Base-by-base conservation (phyloP, 2,888 invertebrate genomes). In the Melinopterus prodromus region DNA sequence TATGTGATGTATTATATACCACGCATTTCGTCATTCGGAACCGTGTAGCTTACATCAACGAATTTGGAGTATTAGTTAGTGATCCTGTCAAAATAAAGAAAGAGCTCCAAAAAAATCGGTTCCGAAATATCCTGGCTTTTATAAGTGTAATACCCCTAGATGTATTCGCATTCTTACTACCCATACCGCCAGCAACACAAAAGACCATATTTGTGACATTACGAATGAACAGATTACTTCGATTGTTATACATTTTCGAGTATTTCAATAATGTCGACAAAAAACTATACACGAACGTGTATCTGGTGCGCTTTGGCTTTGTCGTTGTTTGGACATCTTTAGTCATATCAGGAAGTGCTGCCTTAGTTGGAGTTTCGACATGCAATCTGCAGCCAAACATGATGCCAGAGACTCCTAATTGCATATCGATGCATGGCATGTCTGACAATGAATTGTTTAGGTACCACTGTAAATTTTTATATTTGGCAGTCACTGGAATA, bases 71-170 rank as follows among this genome's bases (percentile, higher is more conserved):
- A 16, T 74, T 80, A 16, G 78, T 83, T 7, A 76, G 15, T 35
- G 79, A 83, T 70, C 26, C 70, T 16, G 70, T 74, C 37, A 36
- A 80, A 37, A 83, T 82, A 9, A 77, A 37, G 16, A 75, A 76
- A 5, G 75, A 70, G 38, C 69, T 76, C 35, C 12, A 36, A 3
- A 35, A 78, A 70, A 16, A 79, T 9, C 78, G 38, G 6, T 7
- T 78, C 3, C 69, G n/a, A 16, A 80, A 78, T 74, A 76, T 70
- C 16, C 38, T 82, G 2, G 77, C 78, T 14, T 35, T 84, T 9
- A 16, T 80, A 1, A 78, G 79, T 16, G 15, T 81, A 6, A 16
- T 84, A 38, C 83, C 83, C 3, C 71, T 83, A 7, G 83, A 84
- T 38, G 70, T 81, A 7, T 37, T 83, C 12, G 38, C 78, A 35